Conservation (phyloP, 1,140 invertebrate species). For the Aleiodes sp. region DNA sequence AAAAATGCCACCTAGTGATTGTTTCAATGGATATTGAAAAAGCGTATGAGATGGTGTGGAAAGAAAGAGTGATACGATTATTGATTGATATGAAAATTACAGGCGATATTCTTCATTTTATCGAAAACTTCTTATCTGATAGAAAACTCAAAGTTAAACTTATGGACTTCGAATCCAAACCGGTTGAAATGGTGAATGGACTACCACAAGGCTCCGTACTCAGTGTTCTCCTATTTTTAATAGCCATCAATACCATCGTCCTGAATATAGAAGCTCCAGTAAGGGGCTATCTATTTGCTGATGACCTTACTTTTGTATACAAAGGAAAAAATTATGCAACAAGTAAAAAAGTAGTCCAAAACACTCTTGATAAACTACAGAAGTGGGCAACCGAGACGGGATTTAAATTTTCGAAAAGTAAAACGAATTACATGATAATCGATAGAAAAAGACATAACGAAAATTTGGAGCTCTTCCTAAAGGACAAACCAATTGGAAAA, state of each 20-base stretch:
- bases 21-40: slow-evolving; percentile 5
- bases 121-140: not conserved
- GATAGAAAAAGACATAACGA: not conserved
- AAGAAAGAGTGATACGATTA: not conserved
- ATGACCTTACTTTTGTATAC: slow-evolving; percentile 7
- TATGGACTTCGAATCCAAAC: not conserved
- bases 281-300: slow-evolving; percentile 1
- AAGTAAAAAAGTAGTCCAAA: not conserved
- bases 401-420: slow-evolving; percentile 4
- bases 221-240: slow-evolving; percentile 33
- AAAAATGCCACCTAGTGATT: not conserved
- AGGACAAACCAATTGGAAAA: not conserved
- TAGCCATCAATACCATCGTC: slow-evolving; percentile 12
- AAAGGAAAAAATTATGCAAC: slow-evolving; percentile 8
- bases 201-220: slow-evolving; percentile 32
- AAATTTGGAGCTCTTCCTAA: no score
- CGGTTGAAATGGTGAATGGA: slow-evolving; percentile 13
- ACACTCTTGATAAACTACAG: slow-evolving; percentile 7
- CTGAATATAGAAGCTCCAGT: not conserved
- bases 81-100: not conserved
- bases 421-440: not conserved
- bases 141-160: not conserved
- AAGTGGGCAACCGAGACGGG: not conserved
- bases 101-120: not conserved
- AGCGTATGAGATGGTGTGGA: slow-evolving; percentile 17